Base-by-base conservation (phyloP, 53 echinoderm and acorn worm species). In the Holothuria leucospilota region DNA sequence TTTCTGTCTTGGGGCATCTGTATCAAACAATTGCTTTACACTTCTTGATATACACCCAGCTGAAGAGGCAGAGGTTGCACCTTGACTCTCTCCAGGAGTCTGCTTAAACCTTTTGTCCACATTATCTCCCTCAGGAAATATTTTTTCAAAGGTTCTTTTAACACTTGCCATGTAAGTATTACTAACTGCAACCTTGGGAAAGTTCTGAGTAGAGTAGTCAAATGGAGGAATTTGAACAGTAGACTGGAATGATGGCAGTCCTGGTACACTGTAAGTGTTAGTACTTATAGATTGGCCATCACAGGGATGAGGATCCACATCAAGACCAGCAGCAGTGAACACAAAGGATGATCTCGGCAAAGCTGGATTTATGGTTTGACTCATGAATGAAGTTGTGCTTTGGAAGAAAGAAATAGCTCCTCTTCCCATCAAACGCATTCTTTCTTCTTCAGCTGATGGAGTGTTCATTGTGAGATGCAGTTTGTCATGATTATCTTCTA, bases 81-180 rank as follows among this genome's bases (percentile, higher is more conserved):
- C 30, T 14, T 27, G 28, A 67, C 15, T 2, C 24, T 67, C 30
- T 67, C 67, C 27, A 26, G 26, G 12, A 67, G 27, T 30, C 26
- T 67, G 67, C 67, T 30, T 67, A 30, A 21, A 29, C 24, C 59
- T 80, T 59, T 61, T 59, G 12, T 20, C 59, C 34, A 3, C 14
- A 59, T 11, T 18, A 41, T 59, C 56, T 20, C 56, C 62, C 27
- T 25, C 78, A 18, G 53, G 56, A 59, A 80, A 80, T 24, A 80
- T 80, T 30, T 80, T 27, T 38, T 80, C 80, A 80, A 80, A 80
- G 26, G 16, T 80, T 59, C 80, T 80, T 51, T 80, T 80, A 3
- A 80, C 60, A 80, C 29, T 80, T 59, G 80, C 80, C 80, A 80
- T 80, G 62, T 80, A 80, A 39, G 14, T 60, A 21, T 60, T 26